phyloP scores from a whole-genome alignment of 2,113 vertebrate genomes.

The Colinus virginianus region DNA sequence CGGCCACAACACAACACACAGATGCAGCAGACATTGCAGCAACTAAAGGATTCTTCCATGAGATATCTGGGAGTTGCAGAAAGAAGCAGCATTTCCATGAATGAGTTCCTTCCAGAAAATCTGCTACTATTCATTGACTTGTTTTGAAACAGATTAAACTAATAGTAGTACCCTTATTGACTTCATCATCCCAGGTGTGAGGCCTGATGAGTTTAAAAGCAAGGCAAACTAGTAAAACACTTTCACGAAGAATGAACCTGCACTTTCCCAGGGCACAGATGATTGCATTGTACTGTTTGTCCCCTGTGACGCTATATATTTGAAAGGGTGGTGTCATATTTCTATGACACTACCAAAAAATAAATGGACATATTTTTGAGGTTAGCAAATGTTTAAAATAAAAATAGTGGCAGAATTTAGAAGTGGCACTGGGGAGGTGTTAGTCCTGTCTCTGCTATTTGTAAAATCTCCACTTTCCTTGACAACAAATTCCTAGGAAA shows the following conservation, averaged over 20 bases:
- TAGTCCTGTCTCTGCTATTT: slow-evolving; percentile 30
- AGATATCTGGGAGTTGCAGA: not conserved
- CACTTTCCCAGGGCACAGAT: not conserved
- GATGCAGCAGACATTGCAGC: not conserved
- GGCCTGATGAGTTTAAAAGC: not conserved
- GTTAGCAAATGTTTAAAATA: slow-evolving; percentile 8
- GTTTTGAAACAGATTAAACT: slow-evolving; percentile 6
- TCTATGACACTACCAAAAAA: not conserved
- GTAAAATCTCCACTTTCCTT: slow-evolving; percentile 57
- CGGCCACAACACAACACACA: rapidly evolving
- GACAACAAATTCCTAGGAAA: slow-evolving; percentile 60
- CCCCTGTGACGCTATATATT: not conserved
- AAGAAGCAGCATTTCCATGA: slow-evolving; percentile 10
- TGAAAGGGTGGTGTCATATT: not conserved
- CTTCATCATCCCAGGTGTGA: not conserved
- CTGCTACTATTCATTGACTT: not conserved
- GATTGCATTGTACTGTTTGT: not conserved
- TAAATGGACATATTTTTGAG: not conserved
- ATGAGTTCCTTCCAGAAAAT: slow-evolving; percentile 25
- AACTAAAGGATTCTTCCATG: not conserved
- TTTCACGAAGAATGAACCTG: not conserved
- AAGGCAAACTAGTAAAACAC: not conserved
- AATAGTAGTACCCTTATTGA: not conserved
- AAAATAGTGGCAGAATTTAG: slow-evolving; percentile 35
- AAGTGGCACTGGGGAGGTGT: not conserved